Evolutionary conservation across 1,140 invertebrate genomes (phyloP), one percentile per base, ranked within the genome.

Genomic region (Euwallacea similis): DNA sequence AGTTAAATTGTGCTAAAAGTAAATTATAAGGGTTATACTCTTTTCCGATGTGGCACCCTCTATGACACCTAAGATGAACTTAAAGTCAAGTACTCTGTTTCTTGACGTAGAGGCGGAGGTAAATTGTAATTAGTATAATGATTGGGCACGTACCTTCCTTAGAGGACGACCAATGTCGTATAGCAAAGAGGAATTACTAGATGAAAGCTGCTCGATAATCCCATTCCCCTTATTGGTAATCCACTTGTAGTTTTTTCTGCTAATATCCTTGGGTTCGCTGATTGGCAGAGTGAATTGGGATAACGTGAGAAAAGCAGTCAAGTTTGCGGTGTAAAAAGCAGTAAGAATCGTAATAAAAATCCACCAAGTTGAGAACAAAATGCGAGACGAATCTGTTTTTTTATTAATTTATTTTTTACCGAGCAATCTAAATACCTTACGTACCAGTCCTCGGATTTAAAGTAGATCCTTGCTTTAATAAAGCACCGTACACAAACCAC

Each of bases 351-450:
- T 91, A 62, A 94, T 92, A 79, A 94, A 95, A 58, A 96, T 87
- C 93, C 93, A 95, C 94, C 94, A 96, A 0, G 92, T 93, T 15
- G 93, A 92, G 80, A 95, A 95, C 4, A 95, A 82, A 41, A 96
- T 82, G 47, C 93, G 83, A 0, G 91, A 89, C 9, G 92, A 91
- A 83, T 94, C 93, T 94, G 41, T 33, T 33, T 33, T 33, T 33
- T 33, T 4, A 33, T 33, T 33, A 33, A 33, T 61, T 61, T 41
- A 15, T 15, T 41, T 13, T 61, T 11, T 10, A 33, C 41, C 46
- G 13, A 50, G 6, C 9, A 50, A 50, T 50, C 9, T 13, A 50
- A 0, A 50, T 10, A 56, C 1, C 13, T n/a, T n/a, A 41, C 33
- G 11, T 79, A 94, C 93, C 92, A 77, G 90, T 88, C 64, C 87